A percentile compares a stretch with the other conserved stretches of the same genome.
These are phyloP conservation scores for Coranthus polyacanthus DNA, from an alignment of 2,797 vertebrate species.

Conservation along the genomic window DNA sequence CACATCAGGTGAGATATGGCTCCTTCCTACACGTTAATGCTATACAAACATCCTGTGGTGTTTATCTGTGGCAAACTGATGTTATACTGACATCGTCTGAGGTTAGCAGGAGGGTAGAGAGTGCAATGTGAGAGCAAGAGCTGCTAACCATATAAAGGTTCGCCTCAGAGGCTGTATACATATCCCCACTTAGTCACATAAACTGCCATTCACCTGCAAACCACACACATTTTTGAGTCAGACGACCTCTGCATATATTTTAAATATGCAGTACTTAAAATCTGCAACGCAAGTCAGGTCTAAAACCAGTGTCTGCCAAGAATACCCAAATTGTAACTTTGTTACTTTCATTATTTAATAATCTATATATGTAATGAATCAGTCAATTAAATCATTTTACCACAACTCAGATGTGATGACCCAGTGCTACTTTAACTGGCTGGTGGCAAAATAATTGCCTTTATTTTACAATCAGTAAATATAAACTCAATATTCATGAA, in stretches of 20 bases:
- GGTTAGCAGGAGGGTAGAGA: constrained; percentile 71
- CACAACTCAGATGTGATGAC: background rate
- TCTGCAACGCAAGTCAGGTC: constrained; percentile 1
- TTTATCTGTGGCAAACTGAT: constrained; percentile 62
- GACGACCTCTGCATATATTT: constrained; percentile 12
- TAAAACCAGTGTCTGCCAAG: constrained; percentile 2
- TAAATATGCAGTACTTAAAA: background rate
- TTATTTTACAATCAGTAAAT: background rate
- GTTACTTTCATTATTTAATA: background rate
- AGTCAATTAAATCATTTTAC: background rate
- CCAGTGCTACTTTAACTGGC: too few relatives aligned
- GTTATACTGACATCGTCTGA: constrained; percentile 66
- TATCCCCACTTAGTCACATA: constrained; percentile 67
- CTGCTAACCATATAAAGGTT: constrained; percentile 77
- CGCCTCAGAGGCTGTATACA: constrained; percentile 56
- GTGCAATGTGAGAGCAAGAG: constrained; percentile 27
- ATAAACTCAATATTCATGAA: background rate
- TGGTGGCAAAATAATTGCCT: background rate
- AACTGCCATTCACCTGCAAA: constrained; percentile 72
- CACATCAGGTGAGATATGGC: constrained; percentile 68
- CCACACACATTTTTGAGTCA: constrained; percentile 49
- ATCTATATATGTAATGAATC: constrained; percentile 1
- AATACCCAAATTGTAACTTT: background rate
- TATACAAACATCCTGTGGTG: constrained; percentile 82
- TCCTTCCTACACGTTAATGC: constrained; percentile 55